phyloP scores from a whole-genome alignment of 2,888 invertebrate species.

The Elegia similella region DNA sequence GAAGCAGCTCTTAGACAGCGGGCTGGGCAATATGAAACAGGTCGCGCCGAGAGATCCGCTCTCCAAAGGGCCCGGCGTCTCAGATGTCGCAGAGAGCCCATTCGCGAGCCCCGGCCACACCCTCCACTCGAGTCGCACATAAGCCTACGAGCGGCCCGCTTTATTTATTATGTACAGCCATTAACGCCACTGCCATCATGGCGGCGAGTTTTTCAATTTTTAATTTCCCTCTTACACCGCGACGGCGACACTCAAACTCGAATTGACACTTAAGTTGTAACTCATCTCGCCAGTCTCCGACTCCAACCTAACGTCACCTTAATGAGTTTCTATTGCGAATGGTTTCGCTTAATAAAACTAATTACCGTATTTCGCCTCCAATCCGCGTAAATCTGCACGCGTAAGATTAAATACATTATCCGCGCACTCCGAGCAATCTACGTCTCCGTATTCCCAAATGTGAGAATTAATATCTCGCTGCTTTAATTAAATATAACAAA shows the following conservation, averaged over 20 bases:
- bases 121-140: constrained; percentile 79
- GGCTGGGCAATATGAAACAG: constrained; percentile 78
- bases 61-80: constrained; percentile 77
- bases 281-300: constrained; percentile 43
- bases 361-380: constrained; percentile 22
- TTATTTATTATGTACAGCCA: constrained; percentile 81
- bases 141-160: constrained; percentile 74
- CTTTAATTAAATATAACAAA: constrained; percentile 30
- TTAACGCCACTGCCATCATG: constrained; percentile 78
- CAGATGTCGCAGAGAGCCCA: constrained; percentile 79
- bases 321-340: constrained; percentile 47
- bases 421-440: neutral
- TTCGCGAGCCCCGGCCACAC: constrained; percentile 77
- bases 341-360: constrained; percentile 25
- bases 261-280: constrained; percentile 71
- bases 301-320: constrained; percentile 33
- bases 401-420: constrained; percentile 16
- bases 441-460: constrained; percentile 3
- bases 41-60: constrained; percentile 68
- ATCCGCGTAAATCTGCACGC: constrained; percentile 4
- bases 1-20: constrained; percentile 70
- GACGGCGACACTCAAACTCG: constrained; percentile 60
- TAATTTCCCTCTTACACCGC: constrained; percentile 72
- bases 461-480: constrained; percentile 17
- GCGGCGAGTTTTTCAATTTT: constrained; percentile 79